Base-by-base conservation (phyloP, 1,140 invertebrate genomes). In the Littorina saxatilis region DNA sequence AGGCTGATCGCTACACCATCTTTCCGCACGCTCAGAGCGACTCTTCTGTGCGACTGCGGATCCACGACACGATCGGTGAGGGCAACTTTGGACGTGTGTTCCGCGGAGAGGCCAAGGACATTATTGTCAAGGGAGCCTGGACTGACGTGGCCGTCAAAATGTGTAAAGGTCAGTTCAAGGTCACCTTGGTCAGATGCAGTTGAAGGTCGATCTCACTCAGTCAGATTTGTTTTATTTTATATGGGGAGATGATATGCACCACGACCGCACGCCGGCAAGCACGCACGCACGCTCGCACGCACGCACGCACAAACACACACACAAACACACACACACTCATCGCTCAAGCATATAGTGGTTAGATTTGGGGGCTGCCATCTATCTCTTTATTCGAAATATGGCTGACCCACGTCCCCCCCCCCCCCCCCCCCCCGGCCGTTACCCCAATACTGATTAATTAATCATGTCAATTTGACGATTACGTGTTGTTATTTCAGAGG, bases 31-130 rank as follows among this genome's bases (percentile, higher is more conserved):
- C 70, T 2, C 70, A 73, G 23, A 73, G 43, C 70, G 37, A 73
- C 37, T 17, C 55, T 0, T 43, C 52, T 20, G 73, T 66, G 35
- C 55, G 79, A 50, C 79, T 80, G 27, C 79, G 70, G 7, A 72
- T 80, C 37, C 68, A 50, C 27, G 79, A 80, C 17, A 32, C 40
- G 47, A 81, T 88, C 23, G 87, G 87, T 72, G 79, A 86, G 74
- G 87, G 87, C 43, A 83, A 85, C 37, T 88, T 88, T 81, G 87
- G 87, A 7, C 86, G 85, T 43, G 87, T 88, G 20, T 86, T 87
- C 61, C 84, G 85, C 78, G 87, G 86, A 17, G 81, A 85, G 63
- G 86, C 87, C 13, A 76, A 84, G 29, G 84, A 85, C 39, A 86
- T 88, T 20, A 78, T 80, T 20, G 86, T 84, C 32, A 58, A 61